These are phyloP conservation scores for Pollenia amentaria DNA, from an alignment of 2,888 invertebrate genomes.

Conservation along the genomic window DNA sequence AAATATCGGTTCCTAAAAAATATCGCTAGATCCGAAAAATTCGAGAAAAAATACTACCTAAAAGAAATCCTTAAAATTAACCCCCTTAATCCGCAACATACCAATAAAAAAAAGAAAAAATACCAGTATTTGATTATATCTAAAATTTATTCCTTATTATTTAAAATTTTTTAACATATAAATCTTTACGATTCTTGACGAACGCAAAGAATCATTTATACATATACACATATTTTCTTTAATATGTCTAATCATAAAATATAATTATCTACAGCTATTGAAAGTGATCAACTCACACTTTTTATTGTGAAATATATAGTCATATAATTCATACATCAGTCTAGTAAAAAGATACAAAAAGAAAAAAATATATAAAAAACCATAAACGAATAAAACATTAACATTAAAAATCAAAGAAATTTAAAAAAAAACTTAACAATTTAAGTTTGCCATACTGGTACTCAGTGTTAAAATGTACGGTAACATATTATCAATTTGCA, in stretches of 20 bases:
- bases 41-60: too few species aligned
- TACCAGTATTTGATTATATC: not conserved
- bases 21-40: too few species aligned
- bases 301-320: slow-evolving; percentile 38
- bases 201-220: slow-evolving; percentile 27
- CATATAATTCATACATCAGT: slow-evolving; percentile 61
- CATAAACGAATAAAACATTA: slow-evolving; percentile 36
- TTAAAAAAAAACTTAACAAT: slow-evolving; percentile 61
- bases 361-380: slow-evolving; percentile 49
- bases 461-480: slow-evolving; percentile 92
- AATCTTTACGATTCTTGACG: slow-evolving; percentile 39
- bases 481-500: slow-evolving; percentile 97
- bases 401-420: slow-evolving; percentile 11
- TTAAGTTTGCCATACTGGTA: slow-evolving; percentile 76
- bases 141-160: not conserved
- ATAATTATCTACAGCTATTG: slow-evolving; percentile 38
- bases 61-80: too few species aligned
- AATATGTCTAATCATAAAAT: slow-evolving; percentile 1
- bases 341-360: slow-evolving; percentile 69
- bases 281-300: slow-evolving; percentile 57
- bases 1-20: too few species aligned
- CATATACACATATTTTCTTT: slow-evolving; percentile 7
- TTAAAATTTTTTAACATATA: slow-evolving; percentile 22
- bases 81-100: too few species aligned
- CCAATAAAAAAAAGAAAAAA: too few species aligned